Evolutionary conservation across 2,888 invertebrate species (phyloP), one percentile per base, ranked within the genome.

Genomic region (Leptogaster cylindrica): DNA sequence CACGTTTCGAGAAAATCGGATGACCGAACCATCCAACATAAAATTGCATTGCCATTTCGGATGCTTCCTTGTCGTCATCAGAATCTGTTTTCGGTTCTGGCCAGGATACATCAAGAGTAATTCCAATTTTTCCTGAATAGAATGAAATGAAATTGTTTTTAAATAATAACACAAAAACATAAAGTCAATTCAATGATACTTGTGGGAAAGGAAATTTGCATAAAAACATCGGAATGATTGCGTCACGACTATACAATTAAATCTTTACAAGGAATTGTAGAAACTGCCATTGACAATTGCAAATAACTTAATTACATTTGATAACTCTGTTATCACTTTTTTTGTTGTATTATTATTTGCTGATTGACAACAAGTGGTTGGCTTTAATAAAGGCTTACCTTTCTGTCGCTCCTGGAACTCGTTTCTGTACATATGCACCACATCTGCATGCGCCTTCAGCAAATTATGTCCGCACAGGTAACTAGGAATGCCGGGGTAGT

Each of bases 401-500:
- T 84, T 82, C 71, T 85, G 84, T 8, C 76, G 73, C 14, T 81
- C 75, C 64, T 86, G 83, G 75, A 87, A 91, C 66, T 85, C 81
- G 6, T 83, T 77, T 31, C 87, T 82, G 73, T 87, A 89, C 74
- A 88, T 82, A 73, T 87, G 87, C 71, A 88, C 88, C n/a, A 84
- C 87, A 74, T 83, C 85, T 0, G 89, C 89, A 74, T 93, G 92
- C 0, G 92, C 88, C 75, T 88, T 87, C 14, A 93, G 78, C 61
- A 89, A 79, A 75, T 90, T 89, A 75, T 91, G 90, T 0, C 86
- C 85, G 72, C 89, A 90, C 0, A 87, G 78, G 75, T 92, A 92
- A 69, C 85, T 83, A 0, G 86, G 88, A 50, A 86, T 81, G 2
- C 87, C 88, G 1, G 85, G 86, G 12, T 84, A 84, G 72, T 86